Evolutionary conservation across 2,888 invertebrate species (phyloP).

Genomic region (Chironomus tentans): DNA sequence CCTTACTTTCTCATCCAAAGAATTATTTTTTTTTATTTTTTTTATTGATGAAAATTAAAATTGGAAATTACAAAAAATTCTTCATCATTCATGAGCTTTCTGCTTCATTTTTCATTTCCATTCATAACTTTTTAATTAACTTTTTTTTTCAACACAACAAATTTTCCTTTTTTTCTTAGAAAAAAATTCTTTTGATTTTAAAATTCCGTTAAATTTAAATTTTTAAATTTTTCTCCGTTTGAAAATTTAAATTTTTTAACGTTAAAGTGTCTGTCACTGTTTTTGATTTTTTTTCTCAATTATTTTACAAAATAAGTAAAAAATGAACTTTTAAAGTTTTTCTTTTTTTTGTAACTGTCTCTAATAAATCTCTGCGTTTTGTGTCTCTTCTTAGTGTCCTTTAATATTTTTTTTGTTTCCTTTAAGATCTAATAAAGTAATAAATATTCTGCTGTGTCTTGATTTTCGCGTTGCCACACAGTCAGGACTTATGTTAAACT

Average conservation of each 20-base stretch:
- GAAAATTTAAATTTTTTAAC: neutral
- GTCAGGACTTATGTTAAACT: slow-evolving; percentile 26
- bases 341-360: too few relatives aligned
- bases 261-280: neutral
- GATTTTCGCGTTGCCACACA: slow-evolving; percentile 26
- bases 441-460: slow-evolving; percentile 2
- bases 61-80: neutral
- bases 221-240: too few relatives aligned
- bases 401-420: neutral
- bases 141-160: neutral
- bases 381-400: neutral
- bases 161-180: neutral
- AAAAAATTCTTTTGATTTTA: too few relatives aligned
- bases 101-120: neutral
- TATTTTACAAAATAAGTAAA: neutral
- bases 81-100: too few relatives aligned
- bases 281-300: neutral
- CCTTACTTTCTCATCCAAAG: neutral
- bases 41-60: too few relatives aligned
- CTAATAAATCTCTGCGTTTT: neutral
- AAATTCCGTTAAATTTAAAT: too few relatives aligned
- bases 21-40: too few relatives aligned
- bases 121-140: neutral
- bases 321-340: neutral
- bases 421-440: neutral